Evolutionary conservation across 64 coral and sea anemone species (phyloP).

Genomic region (Hydrozoanthus tunicans): DNA sequence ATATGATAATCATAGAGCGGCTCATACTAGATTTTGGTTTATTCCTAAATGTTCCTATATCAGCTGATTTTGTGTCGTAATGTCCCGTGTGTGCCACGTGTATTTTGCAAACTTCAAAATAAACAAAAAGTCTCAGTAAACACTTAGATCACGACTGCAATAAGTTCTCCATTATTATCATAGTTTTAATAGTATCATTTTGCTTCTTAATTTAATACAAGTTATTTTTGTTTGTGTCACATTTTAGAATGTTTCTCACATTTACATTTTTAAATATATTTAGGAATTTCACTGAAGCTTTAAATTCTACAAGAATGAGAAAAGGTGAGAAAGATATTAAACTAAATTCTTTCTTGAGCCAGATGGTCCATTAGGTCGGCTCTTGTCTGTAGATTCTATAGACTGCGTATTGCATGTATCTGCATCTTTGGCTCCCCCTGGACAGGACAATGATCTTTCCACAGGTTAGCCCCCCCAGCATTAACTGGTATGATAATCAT

Average conservation of each 20-base stretch:
- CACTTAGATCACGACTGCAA: not conserved
- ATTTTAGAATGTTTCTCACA: not conserved
- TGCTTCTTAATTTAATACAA: not conserved
- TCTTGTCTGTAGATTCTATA: too few relatives aligned
- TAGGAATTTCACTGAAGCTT: not conserved
- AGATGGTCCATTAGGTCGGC: too few relatives aligned
- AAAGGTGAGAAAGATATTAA: constrained; percentile 20
- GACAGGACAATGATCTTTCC: too few relatives aligned
- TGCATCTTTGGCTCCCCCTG: too few relatives aligned
- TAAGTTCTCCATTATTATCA: too few relatives aligned
- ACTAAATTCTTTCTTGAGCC: too few relatives aligned
- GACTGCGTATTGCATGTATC: too few relatives aligned
- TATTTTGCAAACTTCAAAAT: not conserved
- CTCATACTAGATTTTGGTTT: not conserved
- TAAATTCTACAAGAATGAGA: constrained; percentile 24
- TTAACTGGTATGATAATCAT: too few relatives aligned
- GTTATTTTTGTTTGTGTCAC: not conserved
- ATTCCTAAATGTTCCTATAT: not conserved
- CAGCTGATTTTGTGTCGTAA: too few relatives aligned
- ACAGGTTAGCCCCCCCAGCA: too few relatives aligned
- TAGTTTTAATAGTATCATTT: too few relatives aligned
- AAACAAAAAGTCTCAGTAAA: not conserved
- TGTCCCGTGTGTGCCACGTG: not conserved
- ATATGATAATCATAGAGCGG: not conserved
- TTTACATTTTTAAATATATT: not conserved